Conservation (phyloP, 2,113 vertebrate genomes). For the Eulemur macaco region DNA sequence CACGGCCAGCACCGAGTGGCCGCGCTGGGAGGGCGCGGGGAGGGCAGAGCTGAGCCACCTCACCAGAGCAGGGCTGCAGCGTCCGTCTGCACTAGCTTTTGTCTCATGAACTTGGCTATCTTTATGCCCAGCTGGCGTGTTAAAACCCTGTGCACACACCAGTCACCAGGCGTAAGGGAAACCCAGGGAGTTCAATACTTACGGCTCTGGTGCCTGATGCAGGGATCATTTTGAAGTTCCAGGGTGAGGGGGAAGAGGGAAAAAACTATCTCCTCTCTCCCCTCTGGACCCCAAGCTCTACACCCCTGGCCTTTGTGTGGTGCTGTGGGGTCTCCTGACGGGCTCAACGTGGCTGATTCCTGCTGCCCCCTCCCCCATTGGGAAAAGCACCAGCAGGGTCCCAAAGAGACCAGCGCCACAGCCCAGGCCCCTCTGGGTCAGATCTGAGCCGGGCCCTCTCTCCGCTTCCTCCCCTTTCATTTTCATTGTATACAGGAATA, state of each 20-base stretch:
- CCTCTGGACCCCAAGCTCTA: accelerated
- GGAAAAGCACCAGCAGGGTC: accelerated
- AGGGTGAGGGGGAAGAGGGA: background rate
- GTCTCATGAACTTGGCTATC: background rate
- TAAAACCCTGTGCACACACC: background rate
- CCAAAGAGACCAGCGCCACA: too few relatives aligned
- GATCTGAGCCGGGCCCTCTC: background rate
- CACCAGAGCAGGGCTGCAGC: accelerated
- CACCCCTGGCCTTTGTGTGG: background rate
- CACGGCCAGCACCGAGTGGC: accelerated
- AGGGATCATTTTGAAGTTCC: background rate
- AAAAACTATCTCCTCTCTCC: accelerated
- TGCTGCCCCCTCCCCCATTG: accelerated
- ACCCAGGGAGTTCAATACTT: accelerated
- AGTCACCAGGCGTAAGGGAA: background rate
- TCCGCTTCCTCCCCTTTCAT: accelerated
- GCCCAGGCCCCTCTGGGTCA: too few relatives aligned
- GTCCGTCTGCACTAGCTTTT: background rate
- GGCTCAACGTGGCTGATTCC: background rate
- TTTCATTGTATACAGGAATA: accelerated
- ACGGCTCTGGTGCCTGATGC: accelerated
- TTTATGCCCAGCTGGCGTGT: background rate
- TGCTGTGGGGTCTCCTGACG: too few relatives aligned
- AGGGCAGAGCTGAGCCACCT: accelerated
- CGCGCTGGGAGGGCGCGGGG: accelerated